A percentile compares a stretch with the other conserved stretches of the same genome.
Evolutionary conservation across 2,797 vertebrate species (phyloP).

Genomic region (Protonibea diacanthus): DNA sequence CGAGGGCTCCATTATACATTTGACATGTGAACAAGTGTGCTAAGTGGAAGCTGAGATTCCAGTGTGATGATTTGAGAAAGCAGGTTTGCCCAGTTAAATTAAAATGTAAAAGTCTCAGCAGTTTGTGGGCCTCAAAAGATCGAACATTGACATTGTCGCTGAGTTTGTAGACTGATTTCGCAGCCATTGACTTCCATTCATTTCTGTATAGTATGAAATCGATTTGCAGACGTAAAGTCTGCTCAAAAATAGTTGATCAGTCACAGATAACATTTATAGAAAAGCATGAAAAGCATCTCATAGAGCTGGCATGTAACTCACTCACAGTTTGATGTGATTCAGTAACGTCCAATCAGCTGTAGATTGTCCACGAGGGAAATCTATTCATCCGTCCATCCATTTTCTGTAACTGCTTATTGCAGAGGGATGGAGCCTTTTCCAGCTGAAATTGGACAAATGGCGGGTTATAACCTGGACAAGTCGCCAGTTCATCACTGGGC

Average conservation of each 20-base stretch:
- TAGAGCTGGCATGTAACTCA: not conserved
- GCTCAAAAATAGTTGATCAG: not conserved
- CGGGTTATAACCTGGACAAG: no score
- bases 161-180: not conserved
- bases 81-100: not conserved
- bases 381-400: no score
- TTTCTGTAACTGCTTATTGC: no score
- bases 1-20: slow-evolving; percentile 17
- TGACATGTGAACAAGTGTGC: slow-evolving; percentile 30
- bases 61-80: slow-evolving; percentile 1
- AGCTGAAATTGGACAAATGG: no score
- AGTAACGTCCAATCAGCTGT: not conserved
- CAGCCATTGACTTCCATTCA: not conserved
- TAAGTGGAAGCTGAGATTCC: slow-evolving; percentile 10
- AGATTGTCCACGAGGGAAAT: slow-evolving; percentile 1
- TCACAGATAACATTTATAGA: not conserved
- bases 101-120: slow-evolving; percentile 1
- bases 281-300: not conserved
- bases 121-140: not conserved
- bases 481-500: no score
- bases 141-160: not conserved
- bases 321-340: not conserved
- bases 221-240: not conserved
- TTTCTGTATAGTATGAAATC: not conserved
- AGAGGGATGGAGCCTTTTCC: no score